These are phyloP conservation scores for Donacobius atricapilla DNA, from an alignment of 2,113 vertebrate species.

Conservation along the genomic window DNA sequence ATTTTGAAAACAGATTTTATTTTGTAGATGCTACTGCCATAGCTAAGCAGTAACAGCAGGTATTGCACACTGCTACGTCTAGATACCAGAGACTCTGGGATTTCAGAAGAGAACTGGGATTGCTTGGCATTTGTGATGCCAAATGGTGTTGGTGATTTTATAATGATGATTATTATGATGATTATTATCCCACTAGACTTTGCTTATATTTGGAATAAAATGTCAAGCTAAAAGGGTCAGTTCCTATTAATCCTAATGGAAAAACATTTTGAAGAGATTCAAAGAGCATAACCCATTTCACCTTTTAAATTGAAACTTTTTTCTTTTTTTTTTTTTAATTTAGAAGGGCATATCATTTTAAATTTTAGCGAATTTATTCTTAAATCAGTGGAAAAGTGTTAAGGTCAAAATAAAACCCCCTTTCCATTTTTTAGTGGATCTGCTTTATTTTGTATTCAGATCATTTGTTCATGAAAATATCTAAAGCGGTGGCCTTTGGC, in stretches of 20 bases:
- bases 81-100: background rate
- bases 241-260: background rate
- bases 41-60: background rate
- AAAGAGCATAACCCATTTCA: background rate
- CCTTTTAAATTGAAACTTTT: background rate
- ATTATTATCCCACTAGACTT: background rate
- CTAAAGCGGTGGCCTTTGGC: fast-evolving
- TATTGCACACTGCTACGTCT: background rate
- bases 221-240: background rate
- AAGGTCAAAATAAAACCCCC: background rate
- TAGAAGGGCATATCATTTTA: background rate
- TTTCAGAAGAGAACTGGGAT: background rate
- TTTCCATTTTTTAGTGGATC: background rate
- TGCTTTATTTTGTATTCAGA: background rate
- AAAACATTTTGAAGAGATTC: background rate
- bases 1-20: background rate
- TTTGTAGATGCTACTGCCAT: background rate
- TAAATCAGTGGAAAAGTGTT: background rate
- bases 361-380: background rate
- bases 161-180: background rate
- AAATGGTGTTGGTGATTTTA: background rate
- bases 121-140: background rate
- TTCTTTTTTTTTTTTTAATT: background rate
- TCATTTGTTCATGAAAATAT: background rate
- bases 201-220: background rate